Evolutionary conservation across 1,140 invertebrate genomes (phyloP).

Genomic region (Gryon sp.): DNA sequence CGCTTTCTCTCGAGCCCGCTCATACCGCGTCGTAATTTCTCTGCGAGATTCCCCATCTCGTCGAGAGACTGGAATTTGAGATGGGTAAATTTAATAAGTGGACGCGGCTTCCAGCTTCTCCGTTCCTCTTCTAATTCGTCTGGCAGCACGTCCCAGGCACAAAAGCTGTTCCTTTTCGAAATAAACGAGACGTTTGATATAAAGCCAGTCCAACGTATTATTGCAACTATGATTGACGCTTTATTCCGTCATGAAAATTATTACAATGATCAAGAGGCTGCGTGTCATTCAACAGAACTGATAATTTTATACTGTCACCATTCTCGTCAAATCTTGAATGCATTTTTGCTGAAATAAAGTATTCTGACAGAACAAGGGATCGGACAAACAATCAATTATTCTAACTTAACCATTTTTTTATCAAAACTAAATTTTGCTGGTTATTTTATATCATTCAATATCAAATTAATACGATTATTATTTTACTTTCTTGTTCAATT

Average conservation of each 20-base stretch:
- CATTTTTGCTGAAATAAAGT: not conserved
- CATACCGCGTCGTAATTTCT: constrained; percentile 49
- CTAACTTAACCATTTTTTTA: too few species aligned
- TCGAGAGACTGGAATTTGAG: constrained; percentile 72
- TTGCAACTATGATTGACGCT: constrained; percentile 58
- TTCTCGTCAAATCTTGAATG: constrained; percentile 1
- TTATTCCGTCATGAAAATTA: constrained; percentile 40
- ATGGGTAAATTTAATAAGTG: constrained; percentile 78
- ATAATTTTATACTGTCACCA: not conserved
- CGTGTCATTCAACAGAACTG: constrained; percentile 8
- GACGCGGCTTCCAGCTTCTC: constrained; percentile 58
- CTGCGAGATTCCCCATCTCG: constrained; percentile 67
- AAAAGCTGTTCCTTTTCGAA: constrained; percentile 43
- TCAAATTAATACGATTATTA: too few species aligned
- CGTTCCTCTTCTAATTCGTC: constrained; percentile 57
- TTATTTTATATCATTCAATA: too few species aligned
- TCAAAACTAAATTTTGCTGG: too few species aligned
- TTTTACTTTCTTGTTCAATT: too few species aligned
- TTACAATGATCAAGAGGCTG: constrained; percentile 34
- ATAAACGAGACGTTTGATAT: constrained; percentile 60
- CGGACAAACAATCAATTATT: too few species aligned
- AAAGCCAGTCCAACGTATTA: constrained; percentile 57
- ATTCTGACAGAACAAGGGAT: too few species aligned
- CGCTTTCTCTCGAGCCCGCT: constrained; percentile 15
- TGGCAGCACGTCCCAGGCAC: constrained; percentile 45